phyloP scores from a whole-genome alignment of 2,888 invertebrate species.

The Agrochola macilenta region DNA sequence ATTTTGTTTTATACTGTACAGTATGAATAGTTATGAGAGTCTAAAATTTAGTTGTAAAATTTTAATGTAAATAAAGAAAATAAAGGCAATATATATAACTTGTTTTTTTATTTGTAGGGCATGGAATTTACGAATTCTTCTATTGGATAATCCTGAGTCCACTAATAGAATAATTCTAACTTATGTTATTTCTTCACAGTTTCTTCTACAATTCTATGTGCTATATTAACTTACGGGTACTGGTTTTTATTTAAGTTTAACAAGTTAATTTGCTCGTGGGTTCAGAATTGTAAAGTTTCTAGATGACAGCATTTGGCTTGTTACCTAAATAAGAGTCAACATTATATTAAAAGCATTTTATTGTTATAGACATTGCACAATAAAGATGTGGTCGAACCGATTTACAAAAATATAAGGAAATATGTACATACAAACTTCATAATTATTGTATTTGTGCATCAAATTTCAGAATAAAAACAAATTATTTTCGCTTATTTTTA shows the following conservation, averaged over 20 bases:
- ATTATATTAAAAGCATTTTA: slow-evolving; percentile 77
- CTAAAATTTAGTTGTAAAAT: background rate
- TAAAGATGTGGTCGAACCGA: slow-evolving; percentile 64
- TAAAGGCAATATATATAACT: slow-evolving; percentile 20
- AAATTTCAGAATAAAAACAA: slow-evolving; percentile 61
- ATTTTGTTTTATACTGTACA: slow-evolving; percentile 11
- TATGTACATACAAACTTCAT: slow-evolving; percentile 72
- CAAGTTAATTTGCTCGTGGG: no score
- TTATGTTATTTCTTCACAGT: background rate
- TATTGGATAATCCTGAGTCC: background rate
- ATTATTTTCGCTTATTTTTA: slow-evolving; percentile 55
- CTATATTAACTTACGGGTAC: no score
- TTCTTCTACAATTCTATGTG: no score
- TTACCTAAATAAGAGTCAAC: slow-evolving; percentile 6
- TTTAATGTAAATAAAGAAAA: slow-evolving; percentile 37
- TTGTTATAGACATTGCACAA: slow-evolving; percentile 75
- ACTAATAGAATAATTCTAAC: background rate
- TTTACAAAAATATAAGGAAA: slow-evolving; percentile 79
- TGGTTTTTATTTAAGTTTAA: no score
- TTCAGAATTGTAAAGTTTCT: background rate
- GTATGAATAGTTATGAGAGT: slow-evolving; percentile 12
- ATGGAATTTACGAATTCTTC: background rate
- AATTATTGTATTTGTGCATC: slow-evolving; percentile 73
- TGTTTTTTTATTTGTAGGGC: slow-evolving; percentile 9
- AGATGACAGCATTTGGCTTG: background rate